Percentiles rank a stretch among this genome's conserved stretches.
These are phyloP conservation scores for Loripinus fragilis DNA, from an alignment of 2,888 invertebrate genomes.

Conservation along the genomic window DNA sequence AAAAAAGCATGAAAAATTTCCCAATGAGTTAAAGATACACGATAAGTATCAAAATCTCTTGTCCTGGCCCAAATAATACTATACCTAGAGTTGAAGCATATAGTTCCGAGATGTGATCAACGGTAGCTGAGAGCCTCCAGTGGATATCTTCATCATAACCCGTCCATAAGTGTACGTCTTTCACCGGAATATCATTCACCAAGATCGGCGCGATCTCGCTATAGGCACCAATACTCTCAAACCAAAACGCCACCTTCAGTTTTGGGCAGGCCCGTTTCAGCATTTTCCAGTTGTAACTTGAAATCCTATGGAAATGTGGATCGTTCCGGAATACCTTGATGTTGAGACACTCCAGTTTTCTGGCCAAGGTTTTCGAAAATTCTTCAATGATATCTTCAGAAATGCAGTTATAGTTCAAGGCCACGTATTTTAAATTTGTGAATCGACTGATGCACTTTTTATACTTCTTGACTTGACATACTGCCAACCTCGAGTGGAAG, in stretches of 20 bases:
- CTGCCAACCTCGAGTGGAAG: slow-evolving; percentile 69
- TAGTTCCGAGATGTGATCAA: slow-evolving; percentile 63
- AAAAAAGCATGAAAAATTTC: no score
- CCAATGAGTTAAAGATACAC: no score
- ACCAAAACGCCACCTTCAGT: slow-evolving; percentile 70
- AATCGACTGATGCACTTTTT: slow-evolving; percentile 63
- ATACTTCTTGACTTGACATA: slow-evolving; percentile 64
- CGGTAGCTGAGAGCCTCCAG: slow-evolving; percentile 66
- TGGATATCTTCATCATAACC: slow-evolving; percentile 74
- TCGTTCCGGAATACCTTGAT: slow-evolving; percentile 73
- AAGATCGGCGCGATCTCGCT: slow-evolving; percentile 67
- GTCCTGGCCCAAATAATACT: no score
- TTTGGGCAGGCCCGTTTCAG: slow-evolving; percentile 65
- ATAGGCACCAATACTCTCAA: slow-evolving; percentile 70
- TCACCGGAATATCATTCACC: slow-evolving; percentile 69
- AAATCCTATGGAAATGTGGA: slow-evolving; percentile 74
- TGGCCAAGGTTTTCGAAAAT: slow-evolving; percentile 62
- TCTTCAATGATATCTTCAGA: slow-evolving; percentile 69
- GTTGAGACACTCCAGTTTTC: slow-evolving; percentile 66
- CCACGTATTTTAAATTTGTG: slow-evolving; percentile 67
- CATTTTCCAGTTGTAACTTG: slow-evolving; percentile 64
- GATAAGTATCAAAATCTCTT: no score
- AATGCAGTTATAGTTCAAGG: slow-evolving; percentile 75
- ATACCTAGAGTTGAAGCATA: slow-evolving; percentile 66
- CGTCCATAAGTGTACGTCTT: slow-evolving; percentile 75